A percentile compares a stretch with the other conserved stretches of the same genome.
These are phyloP conservation scores for Cheilosia vernalis DNA, from an alignment of 2,888 invertebrate genomes.

Conservation along the genomic window DNA sequence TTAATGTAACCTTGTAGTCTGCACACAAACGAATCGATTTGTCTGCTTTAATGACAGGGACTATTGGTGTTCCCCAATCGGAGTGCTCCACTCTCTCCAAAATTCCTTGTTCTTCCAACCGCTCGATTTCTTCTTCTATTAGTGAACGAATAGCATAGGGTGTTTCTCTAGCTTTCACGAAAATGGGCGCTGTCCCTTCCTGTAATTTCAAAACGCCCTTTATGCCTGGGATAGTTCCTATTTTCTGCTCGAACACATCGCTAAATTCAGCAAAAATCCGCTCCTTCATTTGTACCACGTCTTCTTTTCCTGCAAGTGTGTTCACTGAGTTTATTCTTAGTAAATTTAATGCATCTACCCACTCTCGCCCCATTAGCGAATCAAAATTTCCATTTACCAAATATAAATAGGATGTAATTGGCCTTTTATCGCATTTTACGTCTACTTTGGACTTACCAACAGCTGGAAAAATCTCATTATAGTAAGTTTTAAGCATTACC, in stretches of 20 bases:
- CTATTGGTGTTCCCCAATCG: constrained; percentile 12
- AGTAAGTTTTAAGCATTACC: too few relatives aligned
- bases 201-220: constrained; percentile 38
- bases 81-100: constrained; percentile 2
- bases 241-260: constrained; percentile 46
- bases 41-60: neutral
- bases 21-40: constrained; percentile 10
- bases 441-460: too few relatives aligned
- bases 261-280: constrained; percentile 25
- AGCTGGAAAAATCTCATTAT: too few relatives aligned
- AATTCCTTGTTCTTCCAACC: constrained; percentile 27
- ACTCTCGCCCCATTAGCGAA: constrained; percentile 30
- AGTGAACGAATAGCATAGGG: constrained; percentile 32
- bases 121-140: constrained; percentile 40
- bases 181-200: neutral
- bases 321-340: constrained; percentile 24
- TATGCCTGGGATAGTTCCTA: constrained; percentile 40
- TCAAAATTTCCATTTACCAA: constrained; percentile 35
- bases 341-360: constrained; percentile 23
- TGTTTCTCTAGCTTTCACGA: constrained; percentile 14
- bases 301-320: constrained; percentile 6
- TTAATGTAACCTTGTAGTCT: constrained; percentile 41
- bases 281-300: constrained; percentile 16
- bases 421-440: too few relatives aligned
- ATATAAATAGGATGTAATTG: too few relatives aligned